Percentiles rank a stretch among this genome's conserved stretches.
Evolutionary conservation across 1,140 invertebrate genomes (phyloP).

Genomic region (Plectrocnemia conspersa): DNA sequence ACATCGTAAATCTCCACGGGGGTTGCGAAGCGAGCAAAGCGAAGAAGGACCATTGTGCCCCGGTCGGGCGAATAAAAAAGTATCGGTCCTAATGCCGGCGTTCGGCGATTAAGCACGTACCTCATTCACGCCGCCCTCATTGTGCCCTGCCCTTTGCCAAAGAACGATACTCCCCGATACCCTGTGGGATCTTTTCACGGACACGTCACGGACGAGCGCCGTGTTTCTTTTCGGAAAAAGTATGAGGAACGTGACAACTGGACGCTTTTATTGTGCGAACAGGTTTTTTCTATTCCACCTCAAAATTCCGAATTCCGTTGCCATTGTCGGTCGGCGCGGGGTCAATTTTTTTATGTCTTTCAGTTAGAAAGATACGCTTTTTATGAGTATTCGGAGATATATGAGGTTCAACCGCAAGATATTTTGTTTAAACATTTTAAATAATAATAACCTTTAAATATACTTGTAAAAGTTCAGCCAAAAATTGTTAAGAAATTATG

Average conservation of each 20-base stretch:
- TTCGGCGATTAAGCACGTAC: constrained; percentile 35
- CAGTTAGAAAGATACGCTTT: too few species aligned
- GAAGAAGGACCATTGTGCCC: constrained; percentile 19
- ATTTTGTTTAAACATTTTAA: too few species aligned
- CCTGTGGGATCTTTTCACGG: constrained; percentile 22
- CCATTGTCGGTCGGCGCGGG: constrained; percentile 14
- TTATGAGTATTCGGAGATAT: too few species aligned
- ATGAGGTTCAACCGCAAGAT: too few species aligned
- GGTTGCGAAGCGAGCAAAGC: not conserved
- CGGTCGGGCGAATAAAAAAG: constrained; percentile 26
- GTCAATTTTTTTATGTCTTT: not conserved
- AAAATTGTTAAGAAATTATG: too few species aligned
- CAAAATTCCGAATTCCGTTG: constrained; percentile 21
- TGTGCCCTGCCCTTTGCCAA: constrained; percentile 16
- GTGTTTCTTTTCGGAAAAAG: constrained; percentile 23
- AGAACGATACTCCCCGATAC: constrained; percentile 13
- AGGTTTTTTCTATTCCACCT: constrained; percentile 10
- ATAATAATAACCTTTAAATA: too few species aligned
- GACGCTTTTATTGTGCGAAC: constrained; percentile 17
- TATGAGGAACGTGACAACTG: constrained; percentile 30
- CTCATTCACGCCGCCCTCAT: constrained; percentile 23
- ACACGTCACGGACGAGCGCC: constrained; percentile 27
- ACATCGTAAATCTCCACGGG: constrained; percentile 22
- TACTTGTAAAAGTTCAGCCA: too few species aligned
- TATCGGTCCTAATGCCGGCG: constrained; percentile 22